Evolutionary conservation across 2,888 invertebrate species (phyloP).

Genomic region (Conomelus anceps): DNA sequence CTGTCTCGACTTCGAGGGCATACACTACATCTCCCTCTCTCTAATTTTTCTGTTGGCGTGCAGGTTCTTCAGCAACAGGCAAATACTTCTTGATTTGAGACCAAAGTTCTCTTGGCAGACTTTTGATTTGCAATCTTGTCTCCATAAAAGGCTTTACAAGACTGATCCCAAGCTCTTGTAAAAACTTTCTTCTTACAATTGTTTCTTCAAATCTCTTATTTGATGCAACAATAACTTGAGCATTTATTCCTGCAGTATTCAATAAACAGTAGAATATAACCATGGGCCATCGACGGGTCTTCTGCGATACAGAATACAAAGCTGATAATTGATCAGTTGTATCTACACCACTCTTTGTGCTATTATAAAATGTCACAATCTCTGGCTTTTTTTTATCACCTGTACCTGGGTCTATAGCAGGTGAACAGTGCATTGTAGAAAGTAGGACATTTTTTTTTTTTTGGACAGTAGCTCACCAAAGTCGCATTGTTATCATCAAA

Average conservation of each 20-base stretch:
- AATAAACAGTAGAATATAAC: no score
- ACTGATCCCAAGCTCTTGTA: not conserved
- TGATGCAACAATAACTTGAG: not conserved
- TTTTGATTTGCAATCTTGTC: not conserved
- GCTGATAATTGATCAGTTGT: no score
- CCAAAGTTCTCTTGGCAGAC: not conserved
- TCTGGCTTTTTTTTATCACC: no score
- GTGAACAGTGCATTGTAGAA: not conserved
- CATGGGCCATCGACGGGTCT: no score
- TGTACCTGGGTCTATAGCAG: not conserved
- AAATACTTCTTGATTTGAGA: not conserved
- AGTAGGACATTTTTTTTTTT: conserved; percentile 2
- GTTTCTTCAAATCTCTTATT: not conserved
- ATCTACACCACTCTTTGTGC: no score
- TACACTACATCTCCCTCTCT: not conserved
- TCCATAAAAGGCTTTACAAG: not conserved
- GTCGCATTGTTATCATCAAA: not conserved
- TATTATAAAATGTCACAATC: no score
- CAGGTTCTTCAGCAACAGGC: not conserved
- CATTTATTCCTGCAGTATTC: not conserved
- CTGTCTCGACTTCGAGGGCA: not conserved
- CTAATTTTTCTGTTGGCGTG: not conserved
- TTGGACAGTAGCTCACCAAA: not conserved
- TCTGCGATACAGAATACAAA: no score
- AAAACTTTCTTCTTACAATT: not conserved